Percentiles rank a stretch among this genome's conserved stretches.
phyloP scores from a whole-genome alignment of 2,797 vertebrate genomes.

The Natrix natrix region DNA sequence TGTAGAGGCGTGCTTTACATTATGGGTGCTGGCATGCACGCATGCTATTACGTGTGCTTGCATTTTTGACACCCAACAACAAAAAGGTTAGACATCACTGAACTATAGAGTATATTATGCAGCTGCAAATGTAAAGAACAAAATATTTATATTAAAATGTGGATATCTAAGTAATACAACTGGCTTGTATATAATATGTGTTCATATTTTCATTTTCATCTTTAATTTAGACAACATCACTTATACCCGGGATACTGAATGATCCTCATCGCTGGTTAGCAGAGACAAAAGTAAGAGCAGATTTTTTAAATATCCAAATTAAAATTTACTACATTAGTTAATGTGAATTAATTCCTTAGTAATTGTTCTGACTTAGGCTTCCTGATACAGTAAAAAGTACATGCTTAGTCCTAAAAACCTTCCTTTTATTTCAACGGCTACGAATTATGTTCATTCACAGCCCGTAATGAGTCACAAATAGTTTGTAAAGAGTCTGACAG shows the following conservation, averaged over 20 bases:
- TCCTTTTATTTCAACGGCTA: too few species aligned
- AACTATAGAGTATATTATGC: background rate
- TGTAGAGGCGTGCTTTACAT: too few species aligned
- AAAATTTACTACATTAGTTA: background rate
- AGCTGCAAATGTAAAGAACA: background rate
- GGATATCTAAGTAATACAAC: background rate
- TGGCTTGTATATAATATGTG: background rate
- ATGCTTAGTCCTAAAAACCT: too few species aligned
- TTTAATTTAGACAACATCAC: constrained; percentile 79
- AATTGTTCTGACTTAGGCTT: background rate
- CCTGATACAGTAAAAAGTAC: too few species aligned
- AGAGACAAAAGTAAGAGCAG: constrained; percentile 87
- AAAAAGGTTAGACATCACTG: too few species aligned
- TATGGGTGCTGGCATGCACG: too few species aligned
- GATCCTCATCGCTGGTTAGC: constrained; percentile 91
- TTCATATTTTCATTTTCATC: background rate
- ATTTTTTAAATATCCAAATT: background rate
- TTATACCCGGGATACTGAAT: constrained; percentile 76
- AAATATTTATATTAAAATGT: background rate
- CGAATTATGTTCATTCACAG: too few species aligned
- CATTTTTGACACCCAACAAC: too few species aligned
- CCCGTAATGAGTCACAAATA: too few species aligned
- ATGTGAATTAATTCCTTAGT: background rate
- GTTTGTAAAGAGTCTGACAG: too few species aligned
- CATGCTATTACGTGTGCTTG: too few species aligned